phyloP scores from a whole-genome alignment of 1,140 invertebrate genomes.

The Bombus fervidus region DNA sequence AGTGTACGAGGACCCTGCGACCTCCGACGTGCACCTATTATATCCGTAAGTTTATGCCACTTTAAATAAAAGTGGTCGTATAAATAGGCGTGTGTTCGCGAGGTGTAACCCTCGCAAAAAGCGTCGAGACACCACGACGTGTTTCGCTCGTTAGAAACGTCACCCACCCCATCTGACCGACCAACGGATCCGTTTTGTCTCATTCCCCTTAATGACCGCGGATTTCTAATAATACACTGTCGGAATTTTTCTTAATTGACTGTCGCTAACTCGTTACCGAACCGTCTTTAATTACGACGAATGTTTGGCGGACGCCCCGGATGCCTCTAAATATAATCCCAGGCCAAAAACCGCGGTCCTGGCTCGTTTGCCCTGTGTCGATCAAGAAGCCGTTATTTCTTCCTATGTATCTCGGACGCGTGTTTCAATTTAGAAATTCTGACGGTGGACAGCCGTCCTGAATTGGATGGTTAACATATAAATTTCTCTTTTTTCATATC shows the following conservation, averaged over 20 bases:
- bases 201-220: slow-evolving; percentile 11
- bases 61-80: slow-evolving; percentile 41
- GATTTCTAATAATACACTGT: slow-evolving; percentile 26
- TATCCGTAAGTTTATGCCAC: slow-evolving; percentile 53
- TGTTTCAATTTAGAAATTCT: too few species aligned
- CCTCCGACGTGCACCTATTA: slow-evolving; percentile 31
- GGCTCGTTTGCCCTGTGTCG: neutral
- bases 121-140: neutral
- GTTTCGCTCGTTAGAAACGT: slow-evolving; percentile 30
- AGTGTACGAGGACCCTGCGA: too few species aligned
- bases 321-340: slow-evolving; percentile 20
- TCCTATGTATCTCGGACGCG: too few species aligned
- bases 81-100: slow-evolving; percentile 28
- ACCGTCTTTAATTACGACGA: slow-evolving; percentile 16
- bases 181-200: neutral
- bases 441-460: too few species aligned
- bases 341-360: neutral
- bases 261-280: slow-evolving; percentile 33
- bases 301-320: neutral
- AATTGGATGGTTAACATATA: too few species aligned
- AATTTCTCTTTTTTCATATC: neutral
- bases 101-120: neutral
- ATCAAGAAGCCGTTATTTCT: neutral
- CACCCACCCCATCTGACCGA: neutral
- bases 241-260: slow-evolving; percentile 35